Conservation (phyloP, 2,797 vertebrate species). For the Garrulus glandarius region DNA sequence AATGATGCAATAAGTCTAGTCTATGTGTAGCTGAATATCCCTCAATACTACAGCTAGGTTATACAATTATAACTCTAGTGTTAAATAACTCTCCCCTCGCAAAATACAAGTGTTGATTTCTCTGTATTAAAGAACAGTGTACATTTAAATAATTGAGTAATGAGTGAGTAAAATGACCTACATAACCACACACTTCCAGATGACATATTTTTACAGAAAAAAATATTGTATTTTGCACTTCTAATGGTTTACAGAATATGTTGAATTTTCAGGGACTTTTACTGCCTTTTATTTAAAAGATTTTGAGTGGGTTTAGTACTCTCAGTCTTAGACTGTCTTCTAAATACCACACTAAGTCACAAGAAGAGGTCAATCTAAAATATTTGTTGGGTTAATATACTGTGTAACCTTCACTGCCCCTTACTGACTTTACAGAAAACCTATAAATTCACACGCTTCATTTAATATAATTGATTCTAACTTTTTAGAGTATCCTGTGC, state of each 20-base stretch:
- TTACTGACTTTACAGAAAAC: not conserved
- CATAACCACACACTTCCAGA: not conserved
- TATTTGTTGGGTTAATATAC: not conserved
- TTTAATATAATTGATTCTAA: slow-evolving; percentile 8
- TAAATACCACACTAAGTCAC: not conserved
- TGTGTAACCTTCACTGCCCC: not conserved
- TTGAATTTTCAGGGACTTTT: not conserved
- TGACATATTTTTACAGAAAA: not conserved
- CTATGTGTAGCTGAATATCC: not conserved
- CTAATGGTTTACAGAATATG: not conserved
- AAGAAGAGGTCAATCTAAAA: not conserved
- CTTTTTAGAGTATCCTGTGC: not conserved
- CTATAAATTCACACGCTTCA: not conserved
- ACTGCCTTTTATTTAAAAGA: not conserved
- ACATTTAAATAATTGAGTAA: not conserved
- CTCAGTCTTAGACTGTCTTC: not conserved
- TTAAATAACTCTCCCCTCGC: not conserved
- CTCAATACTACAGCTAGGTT: not conserved
- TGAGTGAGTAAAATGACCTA: not conserved
- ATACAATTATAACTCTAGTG: not conserved
- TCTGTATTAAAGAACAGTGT: not conserved
- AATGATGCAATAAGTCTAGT: not conserved
- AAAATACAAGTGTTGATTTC: not conserved
- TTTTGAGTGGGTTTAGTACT: not conserved
- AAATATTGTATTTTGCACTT: not conserved